phyloP scores from a whole-genome alignment of 2,888 invertebrate genomes.

The Alloscopus bannaensis region DNA sequence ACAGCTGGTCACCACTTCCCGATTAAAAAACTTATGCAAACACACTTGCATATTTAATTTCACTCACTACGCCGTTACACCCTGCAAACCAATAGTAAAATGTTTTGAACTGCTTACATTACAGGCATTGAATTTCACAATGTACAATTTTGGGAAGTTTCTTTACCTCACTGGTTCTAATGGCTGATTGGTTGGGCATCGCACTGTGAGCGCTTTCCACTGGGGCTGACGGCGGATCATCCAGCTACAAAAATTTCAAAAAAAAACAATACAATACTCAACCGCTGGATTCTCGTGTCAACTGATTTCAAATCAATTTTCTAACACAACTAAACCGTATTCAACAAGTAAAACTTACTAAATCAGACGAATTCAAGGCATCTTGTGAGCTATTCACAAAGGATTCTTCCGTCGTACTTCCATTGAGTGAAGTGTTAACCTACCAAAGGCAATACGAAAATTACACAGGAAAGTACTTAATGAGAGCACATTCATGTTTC shows the following conservation, averaged over 20 bases:
- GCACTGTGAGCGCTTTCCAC: constrained; percentile 23
- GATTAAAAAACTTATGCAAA: background rate
- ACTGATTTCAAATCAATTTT: background rate
- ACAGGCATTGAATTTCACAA: constrained; percentile 6
- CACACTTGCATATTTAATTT: background rate
- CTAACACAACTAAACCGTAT: background rate
- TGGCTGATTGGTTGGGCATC: constrained; percentile 31
- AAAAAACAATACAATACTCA: too few species aligned
- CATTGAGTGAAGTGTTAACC: constrained; percentile 45
- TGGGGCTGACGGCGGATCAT: constrained; percentile 49
- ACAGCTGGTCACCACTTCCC: constrained; percentile 23
- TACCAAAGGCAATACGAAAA: constrained; percentile 14
- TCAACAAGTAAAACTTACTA: constrained; percentile 18
- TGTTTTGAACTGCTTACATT: constrained; percentile 5
- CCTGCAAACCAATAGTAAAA: constrained; percentile 30
- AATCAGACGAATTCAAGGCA: constrained; percentile 55
- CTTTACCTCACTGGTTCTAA: constrained; percentile 54
- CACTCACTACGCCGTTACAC: constrained; percentile 54
- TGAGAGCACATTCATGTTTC: too few species aligned
- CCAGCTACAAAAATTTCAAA: constrained; percentile 34
- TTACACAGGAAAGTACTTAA: too few species aligned
- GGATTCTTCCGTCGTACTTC: constrained; percentile 51
- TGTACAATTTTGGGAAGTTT: constrained; percentile 11
- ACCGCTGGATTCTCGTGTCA: too few species aligned
- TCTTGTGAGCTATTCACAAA: constrained; percentile 53